These are phyloP conservation scores for Mastigias papua DNA, from an alignment of 30 jellyfish, hydroid and myxozoan genomes.

Conservation along the genomic window DNA sequence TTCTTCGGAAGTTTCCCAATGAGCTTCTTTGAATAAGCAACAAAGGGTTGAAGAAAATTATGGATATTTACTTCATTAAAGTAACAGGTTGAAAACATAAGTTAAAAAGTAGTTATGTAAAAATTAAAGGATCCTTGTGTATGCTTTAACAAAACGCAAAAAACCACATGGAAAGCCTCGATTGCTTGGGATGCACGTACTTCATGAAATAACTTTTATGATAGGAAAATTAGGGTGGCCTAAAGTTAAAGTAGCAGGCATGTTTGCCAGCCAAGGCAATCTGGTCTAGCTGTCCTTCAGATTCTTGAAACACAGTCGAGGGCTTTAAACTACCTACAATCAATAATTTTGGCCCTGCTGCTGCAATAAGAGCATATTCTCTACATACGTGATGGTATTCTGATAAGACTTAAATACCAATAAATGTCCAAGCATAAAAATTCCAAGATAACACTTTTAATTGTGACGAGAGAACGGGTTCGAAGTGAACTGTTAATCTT, in stretches of 20 bases:
- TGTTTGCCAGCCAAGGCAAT: not conserved
- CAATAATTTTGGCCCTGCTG: no score
- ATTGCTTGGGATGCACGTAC: not conserved
- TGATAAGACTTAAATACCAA: not conserved
- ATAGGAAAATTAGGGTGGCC: constrained; percentile 1
- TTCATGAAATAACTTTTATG: not conserved
- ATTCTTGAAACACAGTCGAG: not conserved
- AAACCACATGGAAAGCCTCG: not conserved
- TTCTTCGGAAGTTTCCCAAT: not conserved
- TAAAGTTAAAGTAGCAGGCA: not conserved
- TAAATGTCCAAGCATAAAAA: not conserved
- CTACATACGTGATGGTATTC: not conserved
- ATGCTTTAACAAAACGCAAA: not conserved
- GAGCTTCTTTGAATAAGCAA: not conserved
- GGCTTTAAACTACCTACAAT: not conserved
- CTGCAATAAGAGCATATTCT: no score
- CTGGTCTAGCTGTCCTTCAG: not conserved
- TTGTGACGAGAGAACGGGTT: not conserved
- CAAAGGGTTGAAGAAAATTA: not conserved
- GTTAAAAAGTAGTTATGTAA: not conserved
- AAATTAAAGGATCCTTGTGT: not conserved
- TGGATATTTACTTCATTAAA: not conserved
- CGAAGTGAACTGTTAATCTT: not conserved
- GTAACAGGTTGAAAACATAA: not conserved
- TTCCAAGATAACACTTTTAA: not conserved